A percentile compares a stretch with the other conserved stretches of the same genome.
Evolutionary conservation across 2,888 invertebrate species (phyloP).

Genomic region (Drosophila infuscata): DNA sequence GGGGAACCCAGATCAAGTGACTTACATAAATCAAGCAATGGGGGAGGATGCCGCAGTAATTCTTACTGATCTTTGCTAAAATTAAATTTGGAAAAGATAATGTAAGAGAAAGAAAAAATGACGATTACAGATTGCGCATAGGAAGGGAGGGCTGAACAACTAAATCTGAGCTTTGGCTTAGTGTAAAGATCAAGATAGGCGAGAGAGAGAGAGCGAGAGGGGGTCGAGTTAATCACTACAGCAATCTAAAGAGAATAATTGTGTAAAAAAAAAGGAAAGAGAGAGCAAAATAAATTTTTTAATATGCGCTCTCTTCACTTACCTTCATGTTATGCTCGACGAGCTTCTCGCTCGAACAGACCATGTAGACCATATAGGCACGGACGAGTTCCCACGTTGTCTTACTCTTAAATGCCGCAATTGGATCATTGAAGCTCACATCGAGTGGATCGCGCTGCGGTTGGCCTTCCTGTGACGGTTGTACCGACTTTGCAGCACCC

Average conservation of each 20-base stretch:
- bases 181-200: not conserved
- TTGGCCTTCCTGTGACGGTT: constrained; percentile 60
- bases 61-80: not conserved
- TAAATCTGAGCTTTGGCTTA: not conserved
- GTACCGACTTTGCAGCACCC: not conserved
- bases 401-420: constrained; percentile 98
- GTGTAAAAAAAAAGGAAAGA: not conserved
- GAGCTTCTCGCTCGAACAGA: constrained; percentile 94
- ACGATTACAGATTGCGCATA: not conserved
- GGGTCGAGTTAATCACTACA: not conserved
- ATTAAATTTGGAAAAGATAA: not conserved
- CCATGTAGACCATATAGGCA: constrained; percentile 95
- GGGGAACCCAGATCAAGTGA: constrained; percentile 7
- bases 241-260: not conserved
- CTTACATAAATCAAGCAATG: constrained; percentile 9
- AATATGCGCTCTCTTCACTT: constrained; percentile 81
- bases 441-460: constrained; percentile 90
- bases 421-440: constrained; percentile 93
- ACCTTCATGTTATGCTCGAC: constrained; percentile 98
- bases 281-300: not conserved
- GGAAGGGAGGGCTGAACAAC: not conserved
- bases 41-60: not conserved
- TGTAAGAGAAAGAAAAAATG: not conserved
- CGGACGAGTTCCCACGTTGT: constrained; percentile 95
- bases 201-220: not conserved